Percentiles rank a stretch among this genome's conserved stretches.
Conservation (phyloP, 2,113 vertebrate species). For the Apodemus speciosus region DNA sequence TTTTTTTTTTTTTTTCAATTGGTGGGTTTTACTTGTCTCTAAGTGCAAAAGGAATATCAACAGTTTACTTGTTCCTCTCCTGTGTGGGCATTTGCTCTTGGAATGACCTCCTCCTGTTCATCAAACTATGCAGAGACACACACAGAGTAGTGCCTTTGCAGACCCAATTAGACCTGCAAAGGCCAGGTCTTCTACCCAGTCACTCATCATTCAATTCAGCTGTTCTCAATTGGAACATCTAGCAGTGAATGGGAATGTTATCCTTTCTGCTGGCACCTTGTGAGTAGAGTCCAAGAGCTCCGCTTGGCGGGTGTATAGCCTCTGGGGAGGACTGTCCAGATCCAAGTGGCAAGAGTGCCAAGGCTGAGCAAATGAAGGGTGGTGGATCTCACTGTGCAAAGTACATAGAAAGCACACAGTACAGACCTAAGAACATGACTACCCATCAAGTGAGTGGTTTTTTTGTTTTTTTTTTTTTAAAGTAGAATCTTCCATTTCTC, state of each 20-base stretch:
- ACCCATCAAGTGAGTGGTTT: background rate
- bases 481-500: background rate
- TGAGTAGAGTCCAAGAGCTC: background rate
- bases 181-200: background rate
- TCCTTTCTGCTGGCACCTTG: conserved; percentile 12
- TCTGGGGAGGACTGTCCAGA: background rate
- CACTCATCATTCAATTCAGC: background rate
- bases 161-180: background rate
- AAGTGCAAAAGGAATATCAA: background rate
- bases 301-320: background rate
- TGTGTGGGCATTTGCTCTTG: background rate
- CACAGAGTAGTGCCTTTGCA: background rate
- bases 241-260: background rate
- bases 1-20: background rate
- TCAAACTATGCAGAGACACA: background rate
- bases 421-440: background rate
- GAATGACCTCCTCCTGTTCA: background rate
- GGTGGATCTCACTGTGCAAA: background rate
- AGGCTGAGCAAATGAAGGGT: background rate
- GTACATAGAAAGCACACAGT: background rate
- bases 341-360: background rate
- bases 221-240: background rate
- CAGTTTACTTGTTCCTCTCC: background rate
- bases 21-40: background rate
- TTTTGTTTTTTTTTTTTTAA: background rate